phyloP scores from a whole-genome alignment of 2,113 vertebrate genomes.

The Prietella phreatophila region DNA sequence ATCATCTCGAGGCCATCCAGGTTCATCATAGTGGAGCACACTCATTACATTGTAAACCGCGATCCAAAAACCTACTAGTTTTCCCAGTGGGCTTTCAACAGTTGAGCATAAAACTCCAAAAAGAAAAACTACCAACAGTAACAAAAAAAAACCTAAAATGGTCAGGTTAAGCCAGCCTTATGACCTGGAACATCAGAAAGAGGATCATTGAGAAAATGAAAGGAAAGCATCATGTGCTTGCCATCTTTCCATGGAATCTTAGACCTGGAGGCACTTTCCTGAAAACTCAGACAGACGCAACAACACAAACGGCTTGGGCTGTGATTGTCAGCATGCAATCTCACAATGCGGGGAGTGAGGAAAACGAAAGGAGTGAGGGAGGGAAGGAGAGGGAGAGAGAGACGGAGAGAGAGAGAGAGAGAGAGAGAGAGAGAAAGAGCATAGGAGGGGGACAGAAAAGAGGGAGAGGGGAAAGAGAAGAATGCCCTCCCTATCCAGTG shows the following conservation, averaged over 20 bases:
- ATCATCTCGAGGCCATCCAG: constrained; percentile 99
- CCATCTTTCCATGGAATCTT: neutral
- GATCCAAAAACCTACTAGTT: constrained; percentile 1
- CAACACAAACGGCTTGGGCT: constrained; percentile 63
- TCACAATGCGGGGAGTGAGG: constrained; percentile 37
- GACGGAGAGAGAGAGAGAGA: constrained; percentile 37
- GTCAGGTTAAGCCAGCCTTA: neutral
- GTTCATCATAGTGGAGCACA: constrained; percentile 81
- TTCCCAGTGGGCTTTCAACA: constrained; percentile 29
- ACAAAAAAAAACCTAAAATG: neutral
- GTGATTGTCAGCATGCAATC: constrained; percentile 64
- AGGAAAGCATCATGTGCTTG: neutral
- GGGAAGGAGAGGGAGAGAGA: constrained; percentile 32
- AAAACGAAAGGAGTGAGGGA: constrained; percentile 18
- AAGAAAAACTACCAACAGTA: neutral
- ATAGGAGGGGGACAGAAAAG: constrained; percentile 23
- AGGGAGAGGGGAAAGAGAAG: constrained; percentile 56
- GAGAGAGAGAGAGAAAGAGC: constrained; percentile 22
- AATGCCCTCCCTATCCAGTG: constrained; percentile 73
- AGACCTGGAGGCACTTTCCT: constrained; percentile 16
- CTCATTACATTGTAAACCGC: constrained; percentile 57
- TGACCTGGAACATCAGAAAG: constrained; percentile 10
- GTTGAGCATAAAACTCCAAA: neutral
- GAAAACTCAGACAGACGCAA: constrained; percentile 42
- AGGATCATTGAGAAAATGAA: constrained; percentile 10